Evolutionary conservation across 1,140 invertebrate genomes (phyloP), one percentile per base, ranked within the genome.

Genomic region (Tenebrio molitor): DNA sequence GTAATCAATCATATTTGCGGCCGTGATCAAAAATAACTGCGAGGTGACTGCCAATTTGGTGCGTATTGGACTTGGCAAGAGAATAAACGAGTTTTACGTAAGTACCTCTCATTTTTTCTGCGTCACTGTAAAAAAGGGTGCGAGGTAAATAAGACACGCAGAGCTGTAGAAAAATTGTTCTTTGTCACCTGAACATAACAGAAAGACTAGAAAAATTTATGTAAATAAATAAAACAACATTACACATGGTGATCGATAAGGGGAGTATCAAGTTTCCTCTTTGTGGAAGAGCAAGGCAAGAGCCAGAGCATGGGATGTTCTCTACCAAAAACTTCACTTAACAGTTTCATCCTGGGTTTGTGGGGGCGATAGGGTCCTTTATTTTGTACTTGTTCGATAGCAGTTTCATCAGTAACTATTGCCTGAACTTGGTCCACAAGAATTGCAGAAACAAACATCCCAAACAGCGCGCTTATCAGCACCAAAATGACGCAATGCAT

Each of bases 381-480:
- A 70, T 90, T 88, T 84, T 94, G 91, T 72, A 90, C 81, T 78
- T 92, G 90, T 85, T 97, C 94, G 8, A 96, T 88, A 2, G 91
- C 89, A 14, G 93, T 95, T 82, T 95, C 92, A 42, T 83, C 81
- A 2, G 68, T 70, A 8, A 83, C 73, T 44, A 97, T 95, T 10
- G 94, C 93, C 82, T 91, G 89, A 74, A 96, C 88, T 85, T 97
- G 95, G 86, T 97, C 95, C 80, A 94, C 91, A 75, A 95, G 89
- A 74, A 97, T 96, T 41, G 93, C 94, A 46, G 94, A 84, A 1
- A 97, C 95, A 85, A 97, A 97, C 77, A 97, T 88, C 15, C 95
- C 95, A 86, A 97, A 97, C 12, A 97, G 83, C 2, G 90, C 86
- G 73, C 91, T 92, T 84, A 96, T 95, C 83, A 97, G 85, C 67